These are phyloP conservation scores for Rhingia campestris DNA, from an alignment of 2,888 invertebrate species.

Conservation along the genomic window DNA sequence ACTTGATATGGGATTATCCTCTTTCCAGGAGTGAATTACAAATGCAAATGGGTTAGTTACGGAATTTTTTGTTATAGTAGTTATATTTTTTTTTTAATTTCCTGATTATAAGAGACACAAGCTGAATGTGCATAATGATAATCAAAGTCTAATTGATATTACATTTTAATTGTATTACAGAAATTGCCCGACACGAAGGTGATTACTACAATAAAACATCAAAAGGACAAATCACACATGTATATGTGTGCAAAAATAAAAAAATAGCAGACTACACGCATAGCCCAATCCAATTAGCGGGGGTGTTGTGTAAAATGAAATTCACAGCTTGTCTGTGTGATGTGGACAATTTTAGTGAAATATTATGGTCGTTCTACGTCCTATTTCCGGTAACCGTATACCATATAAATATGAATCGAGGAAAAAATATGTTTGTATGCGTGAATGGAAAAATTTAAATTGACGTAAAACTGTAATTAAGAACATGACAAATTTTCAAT, in stretches of 20 bases:
- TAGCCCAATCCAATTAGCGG: constrained; percentile 64
- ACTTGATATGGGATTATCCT: constrained; percentile 39
- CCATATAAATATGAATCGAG: constrained; percentile 19
- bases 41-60: constrained; percentile 54
- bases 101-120: constrained; percentile 49
- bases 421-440: constrained; percentile 29
- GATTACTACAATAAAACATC: constrained; percentile 61
- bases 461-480: constrained; percentile 57
- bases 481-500: constrained; percentile 59
- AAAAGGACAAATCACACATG: constrained; percentile 67
- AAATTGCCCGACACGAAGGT: constrained; percentile 24
- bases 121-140: constrained; percentile 39
- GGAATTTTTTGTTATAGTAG: constrained; percentile 19
- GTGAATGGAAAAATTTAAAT: neutral
- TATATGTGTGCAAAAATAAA: constrained; percentile 11
- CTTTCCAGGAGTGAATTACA: constrained; percentile 42
- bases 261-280: neutral
- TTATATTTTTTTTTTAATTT: constrained; percentile 53
- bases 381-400: constrained; percentile 32
- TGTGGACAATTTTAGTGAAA: constrained; percentile 62
- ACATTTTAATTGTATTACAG: constrained; percentile 73
- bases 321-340: neutral
- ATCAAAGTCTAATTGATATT: constrained; percentile 74
- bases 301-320: constrained; percentile 57
- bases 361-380: constrained; percentile 18